Conservation (phyloP, 2,888 invertebrate species). For the Adineta ricciae region DNA sequence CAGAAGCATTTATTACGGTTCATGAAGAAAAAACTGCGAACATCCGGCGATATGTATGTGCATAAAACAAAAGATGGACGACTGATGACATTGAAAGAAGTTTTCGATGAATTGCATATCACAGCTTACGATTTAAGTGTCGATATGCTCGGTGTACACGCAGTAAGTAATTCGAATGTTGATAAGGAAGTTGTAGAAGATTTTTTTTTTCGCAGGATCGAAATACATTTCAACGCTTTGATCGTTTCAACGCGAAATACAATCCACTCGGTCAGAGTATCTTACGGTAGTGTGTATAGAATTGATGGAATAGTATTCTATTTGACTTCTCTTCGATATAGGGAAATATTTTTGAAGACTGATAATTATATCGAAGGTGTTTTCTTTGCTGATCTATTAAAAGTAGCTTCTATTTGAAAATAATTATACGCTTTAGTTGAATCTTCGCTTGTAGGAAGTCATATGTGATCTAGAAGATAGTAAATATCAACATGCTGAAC, state of each 20-base stretch:
- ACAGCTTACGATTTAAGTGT: slow-evolving; percentile 94
- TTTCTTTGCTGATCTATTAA: slow-evolving; percentile 71
- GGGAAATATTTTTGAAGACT: slow-evolving; percentile 96
- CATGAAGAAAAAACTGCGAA: slow-evolving; percentile 92
- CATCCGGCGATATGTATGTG: slow-evolving; percentile 73
- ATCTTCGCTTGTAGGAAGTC: slow-evolving; percentile 66
- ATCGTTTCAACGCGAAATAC: slow-evolving; percentile 98
- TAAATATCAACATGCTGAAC: slow-evolving; percentile 94
- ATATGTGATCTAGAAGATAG: slow-evolving; percentile 89
- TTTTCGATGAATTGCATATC: slow-evolving; percentile 89
- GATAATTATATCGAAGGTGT: slow-evolving; percentile 89
- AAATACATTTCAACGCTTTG: slow-evolving; percentile 96
- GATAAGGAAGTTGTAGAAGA: too few species aligned
- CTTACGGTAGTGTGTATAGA: slow-evolving; percentile 48
- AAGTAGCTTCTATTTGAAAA: neutral
- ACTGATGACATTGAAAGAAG: slow-evolving; percentile 78
- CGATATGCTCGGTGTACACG: slow-evolving; percentile 96
- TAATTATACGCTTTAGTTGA: too few species aligned
- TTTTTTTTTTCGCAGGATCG: slow-evolving; percentile 52
- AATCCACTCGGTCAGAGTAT: slow-evolving; percentile 95
- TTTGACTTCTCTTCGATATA: slow-evolving; percentile 37
- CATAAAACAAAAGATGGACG: slow-evolving; percentile 47
- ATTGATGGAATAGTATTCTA: neutral
- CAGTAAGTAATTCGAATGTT: slow-evolving; percentile 57
- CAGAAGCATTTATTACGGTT: slow-evolving; percentile 94